phyloP scores from a whole-genome alignment of 1,140 invertebrate genomes.

The Carcinoscorpius rotundicauda region DNA sequence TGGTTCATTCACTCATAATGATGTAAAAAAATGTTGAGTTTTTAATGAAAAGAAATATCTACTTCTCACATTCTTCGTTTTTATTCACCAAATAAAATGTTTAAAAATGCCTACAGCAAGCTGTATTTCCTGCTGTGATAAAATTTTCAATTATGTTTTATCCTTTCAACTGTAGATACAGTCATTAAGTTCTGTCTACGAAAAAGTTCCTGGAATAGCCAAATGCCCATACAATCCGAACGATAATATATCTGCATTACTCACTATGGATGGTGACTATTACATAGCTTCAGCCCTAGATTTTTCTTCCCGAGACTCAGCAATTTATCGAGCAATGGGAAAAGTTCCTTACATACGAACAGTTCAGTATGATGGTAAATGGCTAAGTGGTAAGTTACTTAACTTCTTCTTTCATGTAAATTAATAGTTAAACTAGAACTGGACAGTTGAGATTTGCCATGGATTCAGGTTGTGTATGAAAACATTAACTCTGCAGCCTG shows the following conservation, averaged over 20 bases:
- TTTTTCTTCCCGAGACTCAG: conserved; percentile 62
- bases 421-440: too few relatives aligned
- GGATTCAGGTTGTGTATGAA: too few relatives aligned
- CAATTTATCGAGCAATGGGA: conserved; percentile 32
- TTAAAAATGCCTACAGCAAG: not conserved
- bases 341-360: conserved; percentile 48
- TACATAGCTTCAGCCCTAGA: conserved; percentile 72
- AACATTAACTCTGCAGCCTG: too few relatives aligned
- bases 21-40: not conserved
- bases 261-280: conserved; percentile 58
- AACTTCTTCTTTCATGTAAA: too few relatives aligned
- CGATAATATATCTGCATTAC: conserved; percentile 80
- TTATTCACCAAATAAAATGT: not conserved
- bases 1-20: too few relatives aligned
- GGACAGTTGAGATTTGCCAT: too few relatives aligned
- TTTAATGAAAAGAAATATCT: not conserved
- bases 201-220: conserved; percentile 46
- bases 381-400: conserved; percentile 50
- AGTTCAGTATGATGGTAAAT: conserved; percentile 77
- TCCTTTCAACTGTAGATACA: conserved; percentile 40
- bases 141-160: conserved; percentile 41
- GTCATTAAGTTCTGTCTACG: conserved; percentile 10
- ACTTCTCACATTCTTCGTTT: not conserved
- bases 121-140: not conserved
- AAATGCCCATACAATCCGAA: conserved; percentile 82